Evolutionary conservation across 2,113 vertebrate species (phyloP).

Genomic region (Syngnathus typhle): DNA sequence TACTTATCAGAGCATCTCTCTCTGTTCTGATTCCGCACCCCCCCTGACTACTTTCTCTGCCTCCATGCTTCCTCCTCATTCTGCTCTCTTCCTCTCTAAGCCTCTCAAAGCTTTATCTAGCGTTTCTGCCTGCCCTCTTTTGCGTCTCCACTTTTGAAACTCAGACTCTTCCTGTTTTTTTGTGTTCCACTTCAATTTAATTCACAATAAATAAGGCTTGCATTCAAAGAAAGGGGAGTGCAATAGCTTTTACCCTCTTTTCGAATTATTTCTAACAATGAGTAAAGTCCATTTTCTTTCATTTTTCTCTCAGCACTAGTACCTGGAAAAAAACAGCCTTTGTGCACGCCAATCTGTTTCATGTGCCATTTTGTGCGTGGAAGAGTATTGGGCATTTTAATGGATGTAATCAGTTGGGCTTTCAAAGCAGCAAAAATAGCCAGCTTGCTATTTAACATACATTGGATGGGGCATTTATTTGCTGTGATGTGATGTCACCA

Average conservation of each 20-base stretch:
- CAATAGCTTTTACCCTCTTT: conserved; percentile 8
- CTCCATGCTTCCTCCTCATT: conserved; percentile 55
- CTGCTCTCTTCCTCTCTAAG: conserved; percentile 54
- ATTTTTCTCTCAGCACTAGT: conserved; percentile 19
- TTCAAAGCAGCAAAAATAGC: conserved; percentile 12
- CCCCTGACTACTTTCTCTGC: conserved; percentile 40
- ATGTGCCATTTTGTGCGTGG: conserved; percentile 31
- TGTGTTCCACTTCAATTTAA: conserved; percentile 61
- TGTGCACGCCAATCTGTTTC: conserved; percentile 24
- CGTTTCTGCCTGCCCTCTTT: conserved; percentile 42
- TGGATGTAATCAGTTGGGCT: conserved; percentile 31
- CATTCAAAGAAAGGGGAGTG: conserved; percentile 34
- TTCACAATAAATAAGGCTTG: conserved; percentile 54
- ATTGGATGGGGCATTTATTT: neutral
- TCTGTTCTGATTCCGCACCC: conserved; percentile 51
- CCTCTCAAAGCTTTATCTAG: conserved; percentile 51
- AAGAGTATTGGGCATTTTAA: conserved; percentile 9
- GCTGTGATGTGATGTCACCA: neutral
- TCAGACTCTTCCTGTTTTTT: conserved; percentile 39
- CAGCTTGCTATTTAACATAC: neutral
- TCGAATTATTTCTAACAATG: conserved; percentile 43
- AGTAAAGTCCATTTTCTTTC: conserved; percentile 41
- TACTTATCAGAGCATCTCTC: conserved; percentile 63
- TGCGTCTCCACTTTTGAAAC: conserved; percentile 42
- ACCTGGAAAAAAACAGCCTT: too few relatives aligned